Evolutionary conservation across 2,888 invertebrate genomes (phyloP).

Genomic region (Coleophora deauratella): DNA sequence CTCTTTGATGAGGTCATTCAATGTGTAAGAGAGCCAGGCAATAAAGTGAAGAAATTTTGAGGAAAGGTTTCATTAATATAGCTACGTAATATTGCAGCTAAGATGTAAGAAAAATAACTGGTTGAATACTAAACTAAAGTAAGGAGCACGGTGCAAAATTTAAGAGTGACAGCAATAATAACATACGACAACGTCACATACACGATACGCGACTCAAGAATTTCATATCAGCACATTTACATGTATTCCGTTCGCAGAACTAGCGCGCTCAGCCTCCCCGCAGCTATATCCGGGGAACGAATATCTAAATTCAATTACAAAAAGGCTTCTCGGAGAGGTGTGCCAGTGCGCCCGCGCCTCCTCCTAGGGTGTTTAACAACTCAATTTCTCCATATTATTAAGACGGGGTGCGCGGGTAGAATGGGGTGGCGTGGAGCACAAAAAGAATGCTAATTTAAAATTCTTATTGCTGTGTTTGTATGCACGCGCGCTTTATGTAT

Average conservation of each 20-base stretch:
- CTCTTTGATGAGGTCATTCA: too few relatives aligned
- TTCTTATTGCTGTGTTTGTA: conserved; percentile 69
- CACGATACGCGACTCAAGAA: conserved; percentile 41
- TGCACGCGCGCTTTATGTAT: conserved; percentile 71
- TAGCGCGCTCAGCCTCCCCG: conserved; percentile 47
- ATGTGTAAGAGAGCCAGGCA: too few relatives aligned
- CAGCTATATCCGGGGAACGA: conserved; percentile 61
- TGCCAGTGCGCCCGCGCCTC: conserved; percentile 67
- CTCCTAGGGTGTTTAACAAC: conserved; percentile 70
- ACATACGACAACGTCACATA: conserved; percentile 34
- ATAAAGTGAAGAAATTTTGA: too few relatives aligned
- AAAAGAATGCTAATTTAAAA: conserved; percentile 75
- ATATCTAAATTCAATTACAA: conserved; percentile 74
- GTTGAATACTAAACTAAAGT: too few relatives aligned
- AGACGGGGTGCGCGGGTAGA: conserved; percentile 57
- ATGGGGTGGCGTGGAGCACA: conserved; percentile 60
- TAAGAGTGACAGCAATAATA: conserved; percentile 34
- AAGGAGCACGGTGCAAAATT: neutral
- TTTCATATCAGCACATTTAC: conserved; percentile 57
- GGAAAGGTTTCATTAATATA: too few relatives aligned
- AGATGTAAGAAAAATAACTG: too few relatives aligned
- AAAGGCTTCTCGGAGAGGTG: conserved; percentile 66
- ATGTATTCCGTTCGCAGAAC: conserved; percentile 50
- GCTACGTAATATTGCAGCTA: too few relatives aligned
- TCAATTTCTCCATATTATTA: conserved; percentile 73